phyloP scores from a whole-genome alignment of 2,888 invertebrate genomes.

The Pristionchus japonicus region DNA sequence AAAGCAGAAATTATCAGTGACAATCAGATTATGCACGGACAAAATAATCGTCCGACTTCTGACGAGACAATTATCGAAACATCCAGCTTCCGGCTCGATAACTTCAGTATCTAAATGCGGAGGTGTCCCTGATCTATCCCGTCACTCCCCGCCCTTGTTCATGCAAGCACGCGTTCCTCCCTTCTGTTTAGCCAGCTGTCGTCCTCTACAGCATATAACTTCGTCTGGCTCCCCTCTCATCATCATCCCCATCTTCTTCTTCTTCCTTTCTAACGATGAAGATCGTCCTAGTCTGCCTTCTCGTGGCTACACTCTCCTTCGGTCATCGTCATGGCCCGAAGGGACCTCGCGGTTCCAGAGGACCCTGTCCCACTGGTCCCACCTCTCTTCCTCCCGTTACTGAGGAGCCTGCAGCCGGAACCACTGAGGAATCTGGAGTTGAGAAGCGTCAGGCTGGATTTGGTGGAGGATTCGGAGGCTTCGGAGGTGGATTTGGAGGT shows the following conservation, averaged over 20 bases:
- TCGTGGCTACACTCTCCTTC: neutral
- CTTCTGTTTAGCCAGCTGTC: neutral
- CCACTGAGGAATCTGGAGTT: neutral
- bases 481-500: neutral
- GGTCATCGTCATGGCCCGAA: neutral
- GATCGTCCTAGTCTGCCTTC: neutral
- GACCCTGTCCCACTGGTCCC: neutral
- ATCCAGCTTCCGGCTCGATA: neutral
- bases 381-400: neutral
- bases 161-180: neutral
- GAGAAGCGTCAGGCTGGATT: constrained; percentile 20
- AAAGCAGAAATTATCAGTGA: too few species aligned
- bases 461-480: constrained; percentile 5
- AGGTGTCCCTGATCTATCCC: neutral
- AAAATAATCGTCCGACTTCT: too few species aligned
- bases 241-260: too few species aligned
- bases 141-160: neutral
- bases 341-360: neutral
- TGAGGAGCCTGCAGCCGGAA: neutral
- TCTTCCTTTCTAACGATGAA: neutral
- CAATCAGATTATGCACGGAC: too few species aligned
- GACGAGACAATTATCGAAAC: too few species aligned
- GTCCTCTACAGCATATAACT: neutral
- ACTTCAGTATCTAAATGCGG: neutral
- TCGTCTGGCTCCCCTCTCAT: neutral